phyloP scores from a whole-genome alignment of 2,797 vertebrate genomes.

The Sebastes steindachneri region DNA sequence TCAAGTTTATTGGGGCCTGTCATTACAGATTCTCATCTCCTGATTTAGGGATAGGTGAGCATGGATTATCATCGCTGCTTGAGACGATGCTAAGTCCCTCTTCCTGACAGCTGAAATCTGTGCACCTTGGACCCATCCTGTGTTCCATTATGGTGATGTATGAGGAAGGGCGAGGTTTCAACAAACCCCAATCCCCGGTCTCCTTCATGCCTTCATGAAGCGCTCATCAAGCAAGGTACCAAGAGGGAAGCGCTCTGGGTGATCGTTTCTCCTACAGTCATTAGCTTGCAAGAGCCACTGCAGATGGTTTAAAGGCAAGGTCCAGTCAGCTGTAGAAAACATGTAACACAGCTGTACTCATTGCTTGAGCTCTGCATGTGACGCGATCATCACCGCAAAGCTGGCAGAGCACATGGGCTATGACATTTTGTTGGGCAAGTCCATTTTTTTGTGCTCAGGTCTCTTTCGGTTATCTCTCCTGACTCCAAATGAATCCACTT shows the following conservation, averaged over 20 bases:
- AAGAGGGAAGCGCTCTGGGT: constrained; percentile 19
- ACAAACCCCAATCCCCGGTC: constrained; percentile 5
- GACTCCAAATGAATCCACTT: background rate
- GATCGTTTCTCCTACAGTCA: constrained; percentile 42
- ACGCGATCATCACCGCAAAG: constrained; percentile 10
- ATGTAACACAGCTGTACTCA: constrained; percentile 35
- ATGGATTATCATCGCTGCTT: constrained; percentile 59
- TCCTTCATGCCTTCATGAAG: constrained; percentile 42
- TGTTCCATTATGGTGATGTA: constrained; percentile 33
- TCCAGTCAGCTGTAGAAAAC: constrained; percentile 57
- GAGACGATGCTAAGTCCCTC: constrained; percentile 32
- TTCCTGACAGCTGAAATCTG: constrained; percentile 51
- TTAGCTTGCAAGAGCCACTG: constrained; percentile 43
- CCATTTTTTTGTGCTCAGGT: background rate
- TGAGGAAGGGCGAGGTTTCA: constrained; percentile 18
- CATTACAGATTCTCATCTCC: constrained; percentile 75
- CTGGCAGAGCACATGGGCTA: background rate
- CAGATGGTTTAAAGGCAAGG: constrained; percentile 42
- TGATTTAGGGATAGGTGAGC: constrained; percentile 49
- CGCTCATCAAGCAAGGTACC: constrained; percentile 29
- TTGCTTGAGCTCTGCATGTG: constrained; percentile 20
- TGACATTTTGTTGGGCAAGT: background rate
- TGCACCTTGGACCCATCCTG: constrained; percentile 33
- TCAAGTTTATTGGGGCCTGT: constrained; percentile 78
- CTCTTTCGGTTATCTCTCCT: constrained; percentile 5